Percentiles rank a stretch among this genome's conserved stretches.
These are phyloP conservation scores for Pteropus alecto DNA, from an alignment of 2,113 vertebrate genomes.

Conservation along the genomic window DNA sequence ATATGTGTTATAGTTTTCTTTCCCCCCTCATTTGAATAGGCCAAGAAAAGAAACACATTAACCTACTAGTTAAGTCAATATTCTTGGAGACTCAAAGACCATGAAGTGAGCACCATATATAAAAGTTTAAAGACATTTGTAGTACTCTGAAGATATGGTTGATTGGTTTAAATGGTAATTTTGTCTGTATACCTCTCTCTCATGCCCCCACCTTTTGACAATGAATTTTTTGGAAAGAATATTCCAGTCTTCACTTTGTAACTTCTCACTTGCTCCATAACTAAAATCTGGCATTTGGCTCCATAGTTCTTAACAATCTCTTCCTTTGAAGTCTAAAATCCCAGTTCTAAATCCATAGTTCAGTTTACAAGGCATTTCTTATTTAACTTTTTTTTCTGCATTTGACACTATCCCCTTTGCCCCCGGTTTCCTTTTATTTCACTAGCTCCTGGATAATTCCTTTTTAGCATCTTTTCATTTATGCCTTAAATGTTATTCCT, in stretches of 20 bases:
- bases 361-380: background rate
- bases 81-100: conserved; percentile 1
- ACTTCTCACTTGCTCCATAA: background rate
- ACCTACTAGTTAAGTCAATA: background rate
- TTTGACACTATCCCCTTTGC: background rate
- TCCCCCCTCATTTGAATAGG: background rate
- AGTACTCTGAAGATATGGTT: background rate
- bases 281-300: conserved; percentile 3
- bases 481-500: background rate
- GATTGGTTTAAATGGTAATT: background rate
- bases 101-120: background rate
- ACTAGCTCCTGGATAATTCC: background rate
- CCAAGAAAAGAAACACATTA: conserved; percentile 18
- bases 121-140: background rate
- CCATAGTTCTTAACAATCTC: background rate
- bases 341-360: conserved; percentile 6
- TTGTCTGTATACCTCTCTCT: background rate
- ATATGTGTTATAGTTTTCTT: background rate
- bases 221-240: background rate
- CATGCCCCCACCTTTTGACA: background rate
- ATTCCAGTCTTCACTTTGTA: background rate
- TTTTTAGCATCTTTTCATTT: background rate
- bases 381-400: background rate
- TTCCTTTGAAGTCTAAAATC: background rate
- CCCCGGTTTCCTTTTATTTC: background rate